phyloP scores from a whole-genome alignment of 2,113 vertebrate genomes.

The Lophius piscatorius region DNA sequence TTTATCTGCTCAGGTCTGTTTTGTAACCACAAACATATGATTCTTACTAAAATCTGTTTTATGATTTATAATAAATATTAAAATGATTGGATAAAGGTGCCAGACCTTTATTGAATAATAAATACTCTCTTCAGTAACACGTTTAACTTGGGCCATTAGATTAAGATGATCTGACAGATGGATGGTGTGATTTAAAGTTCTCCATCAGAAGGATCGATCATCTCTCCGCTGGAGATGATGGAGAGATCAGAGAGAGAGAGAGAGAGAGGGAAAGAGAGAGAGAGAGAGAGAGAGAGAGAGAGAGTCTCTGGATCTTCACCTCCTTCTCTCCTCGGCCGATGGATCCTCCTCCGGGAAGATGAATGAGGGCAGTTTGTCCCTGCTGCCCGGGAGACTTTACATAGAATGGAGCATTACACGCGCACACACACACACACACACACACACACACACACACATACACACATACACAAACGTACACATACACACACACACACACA shows the following conservation, averaged over 20 bases:
- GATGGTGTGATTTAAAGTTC: constrained; percentile 31
- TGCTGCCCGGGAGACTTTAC: constrained; percentile 52
- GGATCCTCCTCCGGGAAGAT: constrained; percentile 60
- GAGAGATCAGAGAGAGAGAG: constrained; percentile 31
- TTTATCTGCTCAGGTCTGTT: too few species aligned
- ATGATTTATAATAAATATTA: constrained; percentile 11
- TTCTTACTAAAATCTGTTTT: too few species aligned
- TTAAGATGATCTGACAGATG: constrained; percentile 48
- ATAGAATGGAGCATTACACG: constrained; percentile 21
- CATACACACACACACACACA: too few species aligned
- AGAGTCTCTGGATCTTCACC: constrained; percentile 33
- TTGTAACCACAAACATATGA: too few species aligned
- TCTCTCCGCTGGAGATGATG: constrained; percentile 29
- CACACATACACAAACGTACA: constrained; percentile 17
- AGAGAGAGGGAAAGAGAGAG: constrained; percentile 25
- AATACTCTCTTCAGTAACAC: constrained; percentile 12
- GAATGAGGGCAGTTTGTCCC: constrained; percentile 66
- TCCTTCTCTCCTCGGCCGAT: constrained; percentile 41
- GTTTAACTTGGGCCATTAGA: constrained; percentile 16
- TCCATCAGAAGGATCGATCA: constrained; percentile 43
- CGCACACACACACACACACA: not conserved
- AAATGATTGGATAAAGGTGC: not conserved
- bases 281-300: constrained; percentile 22
- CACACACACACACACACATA: constrained; percentile 5
- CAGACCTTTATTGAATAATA: constrained; percentile 14